phyloP scores from a whole-genome alignment of 2,113 vertebrate species.

The Silurus glanis region DNA sequence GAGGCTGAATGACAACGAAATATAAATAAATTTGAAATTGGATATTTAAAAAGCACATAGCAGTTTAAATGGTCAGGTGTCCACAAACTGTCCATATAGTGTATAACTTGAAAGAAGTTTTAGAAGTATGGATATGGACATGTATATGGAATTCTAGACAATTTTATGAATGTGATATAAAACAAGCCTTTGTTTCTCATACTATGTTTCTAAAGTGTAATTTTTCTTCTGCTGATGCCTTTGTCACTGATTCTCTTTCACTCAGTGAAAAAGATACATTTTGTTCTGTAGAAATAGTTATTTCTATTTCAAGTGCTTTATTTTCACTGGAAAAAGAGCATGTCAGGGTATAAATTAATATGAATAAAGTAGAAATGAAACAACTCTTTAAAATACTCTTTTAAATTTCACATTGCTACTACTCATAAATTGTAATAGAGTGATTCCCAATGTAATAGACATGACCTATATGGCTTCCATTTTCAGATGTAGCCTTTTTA shows the following conservation, averaged over 20 bases:
- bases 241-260: not conserved
- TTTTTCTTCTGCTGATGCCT: constrained; percentile 2
- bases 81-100: too few species aligned
- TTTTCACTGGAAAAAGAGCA: not conserved
- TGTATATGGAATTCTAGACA: not conserved
- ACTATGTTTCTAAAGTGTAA: constrained; percentile 9
- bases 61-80: too few species aligned
- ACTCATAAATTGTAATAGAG: not conserved
- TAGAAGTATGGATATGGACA: not conserved
- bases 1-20: too few species aligned
- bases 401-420: not conserved
- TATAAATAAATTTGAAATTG: too few species aligned
- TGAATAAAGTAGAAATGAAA: not conserved
- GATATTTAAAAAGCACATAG: too few species aligned
- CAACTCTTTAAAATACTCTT: not conserved
- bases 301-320: constrained; percentile 10
- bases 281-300: constrained; percentile 15
- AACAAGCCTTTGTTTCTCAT: constrained; percentile 24
- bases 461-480: not conserved
- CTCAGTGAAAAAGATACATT: constrained; percentile 5
- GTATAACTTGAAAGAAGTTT: not conserved
- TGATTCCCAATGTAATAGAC: not conserved
- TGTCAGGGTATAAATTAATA: not conserved
- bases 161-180: constrained; percentile 34
- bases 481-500: not conserved